Evolutionary conservation across 2,113 vertebrate genomes (phyloP), one percentile per base, ranked within the genome.

Genomic region (Hippocampus zosterae): DNA sequence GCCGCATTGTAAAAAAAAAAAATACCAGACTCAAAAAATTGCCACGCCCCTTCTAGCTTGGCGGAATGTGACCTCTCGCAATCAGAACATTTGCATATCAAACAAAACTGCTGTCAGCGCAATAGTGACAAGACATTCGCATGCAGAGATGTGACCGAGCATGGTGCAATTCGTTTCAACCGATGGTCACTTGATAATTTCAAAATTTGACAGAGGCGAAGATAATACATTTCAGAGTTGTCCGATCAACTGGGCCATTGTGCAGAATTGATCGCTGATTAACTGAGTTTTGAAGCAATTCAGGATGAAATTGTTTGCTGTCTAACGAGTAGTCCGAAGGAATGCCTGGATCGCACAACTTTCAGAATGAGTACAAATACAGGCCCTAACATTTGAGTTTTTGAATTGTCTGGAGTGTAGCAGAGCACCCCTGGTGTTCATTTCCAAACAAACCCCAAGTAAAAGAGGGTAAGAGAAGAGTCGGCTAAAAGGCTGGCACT

Each of bases 71-170:
- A 79, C 76, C 83, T 50, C 69, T 65, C 80, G 76, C 65, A 61
- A 83, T 88, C 77, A 8, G 68, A 27, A 16, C 69, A 92, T 92
- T 91, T 83, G 78, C 90, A 92, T 91, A 77, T 89, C 86, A 92
- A 91, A 90, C 80, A 72, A 86, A 85, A 70, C 75, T 72, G 70
- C 80, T 78, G 85, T 86, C 85, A 86, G 83, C 69, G 50, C 71
- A 65, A 69, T 55, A 61, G 77, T 64, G 75, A 73, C 76, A 81
- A 81, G 62, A 79, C 71, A 79, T 86, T 85, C 81, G 78, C 76
- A 87, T 86, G 85, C 84, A 81, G 73, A 63, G 75, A 83, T n/a
- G 42, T 77, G 70, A 79, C 66, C 73, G 15, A 74, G 76, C 81
- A 75, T 59, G 50, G 81, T 69, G 68, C 63, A 8, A 25, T 59